Base-by-base conservation (phyloP, 2,888 invertebrate species). In the Diarsia dahlii region DNA sequence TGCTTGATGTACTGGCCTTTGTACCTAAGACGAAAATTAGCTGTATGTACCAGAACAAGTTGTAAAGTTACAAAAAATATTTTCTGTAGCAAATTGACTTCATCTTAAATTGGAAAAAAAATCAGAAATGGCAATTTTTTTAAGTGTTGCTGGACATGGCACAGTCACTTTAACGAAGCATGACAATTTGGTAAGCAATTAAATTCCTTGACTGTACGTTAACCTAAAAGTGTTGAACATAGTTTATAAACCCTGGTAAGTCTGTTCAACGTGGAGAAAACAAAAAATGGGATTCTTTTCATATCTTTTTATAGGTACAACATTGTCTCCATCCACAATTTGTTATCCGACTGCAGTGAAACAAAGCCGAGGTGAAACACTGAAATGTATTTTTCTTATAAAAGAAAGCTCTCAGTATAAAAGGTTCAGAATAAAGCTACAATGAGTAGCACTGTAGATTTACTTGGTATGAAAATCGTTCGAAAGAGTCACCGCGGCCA, bases 291-390 rank as follows among this genome's bases (percentile, higher is more conserved):
- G 10, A 5, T 20, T 20, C 4, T 12, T 18, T 60, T 46, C 4
- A n/a, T 48, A 39, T n/a, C 12, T 45, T 50, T 65, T 28, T 8
- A 20, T n/a, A 28, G 28, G 28, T 28, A n/a, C 15, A 46, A 54
- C 2, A 52, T 63, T 48, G 23, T 63, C 15, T 46, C 15, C 4
- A 9, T 71, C 8, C 20, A 48, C n/a, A 68, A 48, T 74, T 23
- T 63, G 50, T 68, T 74, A 78, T 73, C 50, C 13, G 12, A 68
- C 63, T 68, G 48, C 52, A 68, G 74, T 28, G 56, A 63, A 10
- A 74, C 67, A 79, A 74, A 74, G 81, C 74, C 46, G n/a, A 18
- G 46, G 13, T 56, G 15, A 34, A 78, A 63, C 52, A 71, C 39
- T 65, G 4, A 62, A 67, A 50, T 34, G 23, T 79, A 79, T 74